Evolutionary conservation across 2,113 vertebrate genomes (phyloP).

Genomic region (Pheucticus melanocephalus): DNA sequence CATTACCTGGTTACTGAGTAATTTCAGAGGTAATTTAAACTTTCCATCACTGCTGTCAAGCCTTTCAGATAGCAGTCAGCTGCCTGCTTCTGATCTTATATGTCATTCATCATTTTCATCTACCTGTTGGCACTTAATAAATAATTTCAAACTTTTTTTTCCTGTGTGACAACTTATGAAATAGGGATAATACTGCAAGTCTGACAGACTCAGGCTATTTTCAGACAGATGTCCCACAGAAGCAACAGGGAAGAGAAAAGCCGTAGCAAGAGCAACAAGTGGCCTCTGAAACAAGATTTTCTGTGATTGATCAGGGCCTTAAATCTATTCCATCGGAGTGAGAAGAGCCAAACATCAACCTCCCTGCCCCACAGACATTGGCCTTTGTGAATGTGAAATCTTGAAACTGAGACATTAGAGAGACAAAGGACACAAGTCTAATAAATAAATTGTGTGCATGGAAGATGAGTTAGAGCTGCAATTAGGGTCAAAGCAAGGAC

Average conservation of each 20-base stretch:
- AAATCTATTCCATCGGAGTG: not conserved
- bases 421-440: not conserved
- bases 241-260: not conserved
- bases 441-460: not conserved
- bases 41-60: not conserved
- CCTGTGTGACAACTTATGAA: not conserved
- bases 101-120: not conserved
- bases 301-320: not conserved
- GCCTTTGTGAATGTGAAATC: not conserved
- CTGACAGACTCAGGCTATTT: not conserved
- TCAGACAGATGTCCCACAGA: not conserved
- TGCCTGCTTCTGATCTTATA: not conserved
- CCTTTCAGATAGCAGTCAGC: not conserved
- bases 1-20: not conserved
- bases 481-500: not conserved
- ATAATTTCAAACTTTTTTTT: not conserved
- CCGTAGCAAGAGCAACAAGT: not conserved
- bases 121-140: not conserved
- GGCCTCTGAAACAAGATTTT: not conserved
- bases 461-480: not conserved
- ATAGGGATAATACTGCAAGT: not conserved
- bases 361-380: not conserved
- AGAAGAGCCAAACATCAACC: not conserved
- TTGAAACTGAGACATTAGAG: not conserved
- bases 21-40: not conserved